Base-by-base conservation (phyloP, 2,888 invertebrate genomes). In the Cheilosia scutellata region DNA sequence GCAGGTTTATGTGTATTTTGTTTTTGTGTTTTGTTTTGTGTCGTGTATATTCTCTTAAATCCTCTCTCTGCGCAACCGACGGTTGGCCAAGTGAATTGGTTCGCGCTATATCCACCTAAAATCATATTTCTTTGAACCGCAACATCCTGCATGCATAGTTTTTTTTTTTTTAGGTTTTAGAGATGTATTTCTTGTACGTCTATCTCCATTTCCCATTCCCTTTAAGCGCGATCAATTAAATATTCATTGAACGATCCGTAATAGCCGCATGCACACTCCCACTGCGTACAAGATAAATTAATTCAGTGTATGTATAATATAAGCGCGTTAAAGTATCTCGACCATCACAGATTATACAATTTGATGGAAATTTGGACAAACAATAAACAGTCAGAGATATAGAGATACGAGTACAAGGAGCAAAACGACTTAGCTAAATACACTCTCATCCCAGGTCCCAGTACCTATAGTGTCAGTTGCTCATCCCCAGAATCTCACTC, bases 281-380 rank as follows among this genome's bases (percentile, higher is more conserved):
- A 11, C 16, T 20, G n/a, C 11, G 29, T 9, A 31, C 9, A 42
- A 13, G 2, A 40, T 29, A 25, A 4, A 65, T 57, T 57, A 40
- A 75, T 75, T 65, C 65, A 11, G 11, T 37, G 37, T 33, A 25
- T 40, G 57, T 29, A 49, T 31, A 76, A 58, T 25, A 55, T 44
- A 49, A 66, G 37, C 70, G 31, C 66, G 53, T 51, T 51, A 74
- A 68, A 79, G 68, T 75, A 79, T 79, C 79, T 79, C 83, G 49
- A 83, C 68, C 83, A 83, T 74, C 5, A 70, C 83, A 70, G 63
- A 84, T 84, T 79, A 84, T 79, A 70, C 83, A 70, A 63, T 44
- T 78, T 44, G 6, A 74, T 65, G 78, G 71, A 68, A 77, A 71
- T 57, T 63, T 63, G 47, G 58, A 20, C 29, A 16, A 78, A 68